These are phyloP conservation scores for Nannobrachium achirus DNA, from an alignment of 2,113 vertebrate species.

Conservation along the genomic window DNA sequence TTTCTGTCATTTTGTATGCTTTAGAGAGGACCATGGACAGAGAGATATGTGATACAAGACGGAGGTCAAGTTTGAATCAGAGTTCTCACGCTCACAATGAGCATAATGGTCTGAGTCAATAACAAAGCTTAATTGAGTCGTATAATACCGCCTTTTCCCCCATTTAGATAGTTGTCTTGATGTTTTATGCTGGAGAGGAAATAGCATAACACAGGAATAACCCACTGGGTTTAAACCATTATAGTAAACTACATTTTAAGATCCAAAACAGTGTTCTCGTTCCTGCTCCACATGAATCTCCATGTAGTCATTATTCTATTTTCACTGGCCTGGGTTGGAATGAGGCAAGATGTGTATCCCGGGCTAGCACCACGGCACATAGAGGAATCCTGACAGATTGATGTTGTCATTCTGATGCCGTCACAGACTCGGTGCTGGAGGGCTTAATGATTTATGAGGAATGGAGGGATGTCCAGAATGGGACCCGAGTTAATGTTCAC, in stretches of 20 bases:
- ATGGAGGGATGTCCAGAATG: constrained; percentile 69
- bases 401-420: constrained; percentile 73
- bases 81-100: too few species aligned
- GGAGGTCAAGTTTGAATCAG: not conserved
- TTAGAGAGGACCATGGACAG: too few species aligned
- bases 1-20: too few species aligned
- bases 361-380: constrained; percentile 28
- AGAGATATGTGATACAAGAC: too few species aligned
- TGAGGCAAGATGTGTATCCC: constrained; percentile 32
- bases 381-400: constrained; percentile 70
- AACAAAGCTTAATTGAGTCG: too few species aligned
- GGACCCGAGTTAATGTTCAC: constrained; percentile 80
- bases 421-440: constrained; percentile 55
- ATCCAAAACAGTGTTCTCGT: not conserved
- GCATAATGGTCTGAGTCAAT: too few species aligned
- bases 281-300: not conserved
- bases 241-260: not conserved
- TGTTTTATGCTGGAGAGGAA: constrained; percentile 42
- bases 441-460: constrained; percentile 79
- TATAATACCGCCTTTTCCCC: too few species aligned
- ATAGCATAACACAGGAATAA: not conserved
- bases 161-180: constrained; percentile 18
- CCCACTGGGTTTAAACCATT: not conserved
- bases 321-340: constrained; percentile 7
- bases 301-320: not conserved